A percentile compares a stretch with the other conserved stretches of the same genome.
Conservation (phyloP, 1,140 invertebrate species). For the Vollenhovia emeryi region DNA sequence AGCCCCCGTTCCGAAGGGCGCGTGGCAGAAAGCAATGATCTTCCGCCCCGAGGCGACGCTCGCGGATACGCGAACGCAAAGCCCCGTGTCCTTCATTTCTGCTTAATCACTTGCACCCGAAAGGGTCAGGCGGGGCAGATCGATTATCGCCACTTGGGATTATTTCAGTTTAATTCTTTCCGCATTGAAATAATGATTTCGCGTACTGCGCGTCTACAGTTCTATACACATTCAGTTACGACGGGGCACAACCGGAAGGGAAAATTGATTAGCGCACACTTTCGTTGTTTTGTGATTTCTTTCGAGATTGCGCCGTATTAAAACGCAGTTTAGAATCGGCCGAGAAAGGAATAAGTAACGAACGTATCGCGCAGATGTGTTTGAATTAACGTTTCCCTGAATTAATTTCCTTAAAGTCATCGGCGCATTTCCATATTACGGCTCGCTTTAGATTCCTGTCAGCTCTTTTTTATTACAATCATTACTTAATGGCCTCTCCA, state of each 20-base stretch:
- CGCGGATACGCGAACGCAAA: neutral
- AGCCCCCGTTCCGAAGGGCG: neutral
- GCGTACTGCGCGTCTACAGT: too few species aligned
- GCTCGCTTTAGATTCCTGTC: too few species aligned
- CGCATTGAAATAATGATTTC: neutral
- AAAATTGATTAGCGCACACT: neutral
- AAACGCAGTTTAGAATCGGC: neutral
- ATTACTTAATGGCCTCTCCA: neutral
- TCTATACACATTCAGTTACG: neutral
- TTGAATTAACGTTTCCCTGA: neutral
- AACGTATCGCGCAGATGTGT: neutral
- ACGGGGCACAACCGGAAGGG: neutral
- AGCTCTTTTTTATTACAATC: neutral
- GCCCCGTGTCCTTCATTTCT: neutral
- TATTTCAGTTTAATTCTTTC: neutral
- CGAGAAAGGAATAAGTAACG: neutral
- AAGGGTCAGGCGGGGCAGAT: neutral
- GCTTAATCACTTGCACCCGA: neutral
- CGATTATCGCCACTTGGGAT: neutral
- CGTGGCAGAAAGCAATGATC: slow-evolving; percentile 29
- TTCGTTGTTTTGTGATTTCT: neutral
- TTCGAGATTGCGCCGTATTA: too few species aligned
- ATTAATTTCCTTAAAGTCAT: neutral
- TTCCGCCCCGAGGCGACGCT: neutral
- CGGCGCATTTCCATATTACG: neutral